Evolutionary conservation across 2,888 invertebrate species (phyloP), one percentile per base, ranked within the genome.

Genomic region (Epirrita christyi): DNA sequence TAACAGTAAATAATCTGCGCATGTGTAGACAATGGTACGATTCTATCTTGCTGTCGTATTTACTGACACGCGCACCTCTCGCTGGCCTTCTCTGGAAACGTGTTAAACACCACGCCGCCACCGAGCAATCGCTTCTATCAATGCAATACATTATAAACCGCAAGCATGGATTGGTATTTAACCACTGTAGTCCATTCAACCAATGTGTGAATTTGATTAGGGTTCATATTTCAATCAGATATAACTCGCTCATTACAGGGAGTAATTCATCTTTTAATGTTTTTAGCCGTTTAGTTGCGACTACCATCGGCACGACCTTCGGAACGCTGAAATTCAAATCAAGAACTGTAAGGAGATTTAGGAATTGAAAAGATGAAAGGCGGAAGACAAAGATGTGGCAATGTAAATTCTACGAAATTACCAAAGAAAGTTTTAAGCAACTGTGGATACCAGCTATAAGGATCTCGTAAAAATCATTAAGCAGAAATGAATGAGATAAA

Each of bases 81-180:
- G 71, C 66, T 56, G 48, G 64, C 65, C 55, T 66, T 66, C 71
- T 67, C 73, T 54, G 64, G 62, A 67, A 73, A 73, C 75, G 71
- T 73, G 73, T 73, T 71, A 72, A 74, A 68, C 66, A 73, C 28
- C n/a, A n/a, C 21, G 32, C 55, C 46, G 51, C 59, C 73, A 73
- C 73, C 65, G 72, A 73, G 72, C 72, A 71, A 61, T 72, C 70
- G 66, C 71, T 76, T 61, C 71, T 78, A 81, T 82, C 78, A 72
- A 61, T 61, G 66, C 70, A 77, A 77, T 81, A 78, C 81, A 81
- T 78, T 75, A 78, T 72, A 70, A 64, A 64, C 70, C 64, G 67
- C 60, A 45, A 59, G 49, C 52, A 55, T 41, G 53, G 56, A 69
- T 73, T 75, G 67, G 70, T 69, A 70, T 76, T 74, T 68, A 70